These are phyloP conservation scores for Tragelaphus strepsiceros DNA, from an alignment of 2,113 vertebrate genomes.

Conservation along the genomic window DNA sequence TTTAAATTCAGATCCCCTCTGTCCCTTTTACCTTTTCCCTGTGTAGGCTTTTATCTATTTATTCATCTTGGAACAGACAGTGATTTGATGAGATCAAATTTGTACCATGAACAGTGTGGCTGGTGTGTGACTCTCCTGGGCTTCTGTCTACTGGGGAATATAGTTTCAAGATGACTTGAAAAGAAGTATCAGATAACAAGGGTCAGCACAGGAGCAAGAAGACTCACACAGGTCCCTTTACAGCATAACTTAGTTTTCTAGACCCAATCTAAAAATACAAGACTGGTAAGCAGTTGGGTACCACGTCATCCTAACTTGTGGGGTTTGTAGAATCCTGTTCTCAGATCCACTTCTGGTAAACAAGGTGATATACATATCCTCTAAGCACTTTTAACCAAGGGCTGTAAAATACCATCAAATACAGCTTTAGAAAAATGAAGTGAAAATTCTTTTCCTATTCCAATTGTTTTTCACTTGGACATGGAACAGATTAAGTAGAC, in stretches of 20 bases:
- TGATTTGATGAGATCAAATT: not conserved
- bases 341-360: not conserved
- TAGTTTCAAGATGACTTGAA: not conserved
- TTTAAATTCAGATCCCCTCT: not conserved
- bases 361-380: not conserved
- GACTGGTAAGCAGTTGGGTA: not conserved
- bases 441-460: not conserved
- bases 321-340: not conserved
- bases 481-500: not conserved
- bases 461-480: not conserved
- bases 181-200: slow-evolving; percentile 9
- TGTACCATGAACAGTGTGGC: not conserved
- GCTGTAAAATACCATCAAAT: not conserved
- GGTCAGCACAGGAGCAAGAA: not conserved
- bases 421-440: not conserved
- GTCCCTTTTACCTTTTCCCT: not conserved
- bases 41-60: not conserved
- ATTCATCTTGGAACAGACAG: not conserved
- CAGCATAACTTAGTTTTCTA: not conserved
- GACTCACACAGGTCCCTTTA: not conserved
- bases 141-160: not conserved
- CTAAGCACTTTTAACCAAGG: not conserved
- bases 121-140: not conserved
- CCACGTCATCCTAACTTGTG: not conserved
- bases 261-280: not conserved